Base-by-base conservation (phyloP, 2,113 vertebrate species). In the Cynoglossus semilaevis region DNA sequence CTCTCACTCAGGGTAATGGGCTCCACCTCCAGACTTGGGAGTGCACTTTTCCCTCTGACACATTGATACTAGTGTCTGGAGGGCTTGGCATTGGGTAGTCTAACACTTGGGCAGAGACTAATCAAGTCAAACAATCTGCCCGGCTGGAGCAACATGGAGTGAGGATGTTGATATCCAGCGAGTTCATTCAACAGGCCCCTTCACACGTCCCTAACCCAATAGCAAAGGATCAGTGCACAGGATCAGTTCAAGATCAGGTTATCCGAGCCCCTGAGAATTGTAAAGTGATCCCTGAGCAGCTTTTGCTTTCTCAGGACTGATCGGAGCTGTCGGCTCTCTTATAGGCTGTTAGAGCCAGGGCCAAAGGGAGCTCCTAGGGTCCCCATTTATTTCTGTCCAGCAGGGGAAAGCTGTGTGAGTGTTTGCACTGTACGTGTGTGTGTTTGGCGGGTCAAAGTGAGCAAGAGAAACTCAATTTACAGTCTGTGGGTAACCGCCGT, bases 241-340 rank as follows among this genome's bases (percentile, higher is more conserved):
- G 76, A 83, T 85, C 76, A 79, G 88, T 89, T 88, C 86, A 86
- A 74, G 76, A 85, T 84, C 74, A 74, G 86, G 87, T 90, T 89
- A 87, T 87, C 60, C 43, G 70, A 87, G 68, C 89, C 85, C 86
- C 84, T 84, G 86, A 87, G 89, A 90, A 84, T 87, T 84, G 86
- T 86, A 88, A 89, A 82, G 83, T 51, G 81, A 90, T 88, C 86
- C 82, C 77, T 8, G 54, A 74, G 75, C 81, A 82, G 85, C 80
- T 81, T 85, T 85, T 78, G 72, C 80, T 85, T 86, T 87, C 83
- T 81, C 84, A 85, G 84, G 83, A 80, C 74, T 63, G 79, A 84
- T 85, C 72, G 59, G 78, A 76, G 75, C 76, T 73, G 82, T 66
- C 70, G 62, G 80, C 57, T 72, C 64, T 65, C 60, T 63, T 78